Evolutionary conservation across 53 echinoderm and acorn worm species (phyloP).

Genomic region (Apostichopus leukothele): DNA sequence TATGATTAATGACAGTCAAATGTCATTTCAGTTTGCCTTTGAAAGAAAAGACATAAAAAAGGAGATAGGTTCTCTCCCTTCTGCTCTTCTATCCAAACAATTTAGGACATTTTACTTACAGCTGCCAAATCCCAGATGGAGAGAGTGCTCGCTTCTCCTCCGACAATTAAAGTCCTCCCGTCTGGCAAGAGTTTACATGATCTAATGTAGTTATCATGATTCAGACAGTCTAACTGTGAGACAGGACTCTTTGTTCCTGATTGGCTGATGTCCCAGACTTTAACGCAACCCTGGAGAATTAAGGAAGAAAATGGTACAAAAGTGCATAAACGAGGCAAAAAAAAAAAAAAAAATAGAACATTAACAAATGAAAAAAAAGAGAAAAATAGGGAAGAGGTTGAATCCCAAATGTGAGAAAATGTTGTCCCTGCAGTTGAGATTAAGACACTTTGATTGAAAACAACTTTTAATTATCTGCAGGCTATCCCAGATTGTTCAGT

Average conservation of each 20-base stretch:
- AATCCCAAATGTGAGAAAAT: no score
- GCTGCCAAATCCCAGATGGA: conserved; percentile 99
- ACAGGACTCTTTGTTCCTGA: conserved; percentile 94
- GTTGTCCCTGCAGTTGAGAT: no score
- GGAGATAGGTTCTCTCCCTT: no score
- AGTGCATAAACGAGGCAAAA: neutral
- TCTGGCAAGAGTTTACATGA: conserved; percentile 98
- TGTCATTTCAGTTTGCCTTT: neutral
- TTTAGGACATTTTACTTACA: conserved; percentile 59
- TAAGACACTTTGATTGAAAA: no score
- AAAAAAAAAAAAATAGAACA: neutral
- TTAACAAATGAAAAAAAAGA: neutral
- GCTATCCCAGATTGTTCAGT: no score
- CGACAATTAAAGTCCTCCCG: conserved; percentile 88
- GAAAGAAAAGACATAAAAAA: neutral
- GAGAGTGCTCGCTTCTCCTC: conserved; percentile 99
- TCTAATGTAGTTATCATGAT: conserved; percentile 97
- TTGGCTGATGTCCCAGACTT: conserved; percentile 99
- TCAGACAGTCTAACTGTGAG: conserved; percentile 96
- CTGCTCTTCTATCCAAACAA: neutral
- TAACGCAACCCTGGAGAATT: conserved; percentile 85
- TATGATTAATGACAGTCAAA: neutral
- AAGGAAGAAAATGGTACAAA: neutral
- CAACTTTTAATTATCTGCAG: no score
- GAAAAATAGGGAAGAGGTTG: no score